Evolutionary conservation across 2,888 invertebrate species (phyloP).

Genomic region (Tetranychus truncatus): DNA sequence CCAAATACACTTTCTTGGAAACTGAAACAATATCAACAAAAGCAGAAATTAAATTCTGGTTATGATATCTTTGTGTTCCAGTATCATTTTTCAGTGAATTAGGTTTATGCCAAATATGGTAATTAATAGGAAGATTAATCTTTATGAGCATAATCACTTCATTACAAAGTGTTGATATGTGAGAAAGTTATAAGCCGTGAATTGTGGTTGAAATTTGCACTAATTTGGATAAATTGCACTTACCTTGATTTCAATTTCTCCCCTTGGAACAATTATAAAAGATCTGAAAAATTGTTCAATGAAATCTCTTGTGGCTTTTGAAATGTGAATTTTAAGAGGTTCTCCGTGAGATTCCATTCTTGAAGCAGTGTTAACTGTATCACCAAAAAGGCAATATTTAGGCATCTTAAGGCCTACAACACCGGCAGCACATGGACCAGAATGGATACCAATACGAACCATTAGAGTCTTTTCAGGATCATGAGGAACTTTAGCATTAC

Average conservation of each 20-base stretch:
- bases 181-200: neutral
- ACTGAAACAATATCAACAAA: too few relatives aligned
- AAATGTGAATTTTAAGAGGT: conserved; percentile 30
- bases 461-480: conserved; percentile 32
- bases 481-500: conserved; percentile 35
- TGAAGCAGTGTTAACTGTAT: conserved; percentile 53
- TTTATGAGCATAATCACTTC: too few relatives aligned
- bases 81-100: too few relatives aligned
- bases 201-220: neutral
- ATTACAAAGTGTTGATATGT: too few relatives aligned
- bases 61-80: too few relatives aligned
- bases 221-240: neutral
- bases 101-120: too few relatives aligned
- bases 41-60: too few relatives aligned
- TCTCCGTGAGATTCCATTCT: conserved; percentile 49
- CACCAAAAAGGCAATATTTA: conserved; percentile 63
- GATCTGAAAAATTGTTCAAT: conserved; percentile 36
- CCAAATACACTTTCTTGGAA: too few relatives aligned
- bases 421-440: conserved; percentile 71
- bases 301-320: conserved; percentile 26
- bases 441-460: conserved; percentile 35
- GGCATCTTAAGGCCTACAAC: conserved; percentile 86
- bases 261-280: conserved; percentile 23
- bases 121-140: too few relatives aligned
- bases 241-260: conserved; percentile 27